Evolutionary conservation across 2,888 invertebrate genomes (phyloP).

Genomic region (Serripes groenlandicus): DNA sequence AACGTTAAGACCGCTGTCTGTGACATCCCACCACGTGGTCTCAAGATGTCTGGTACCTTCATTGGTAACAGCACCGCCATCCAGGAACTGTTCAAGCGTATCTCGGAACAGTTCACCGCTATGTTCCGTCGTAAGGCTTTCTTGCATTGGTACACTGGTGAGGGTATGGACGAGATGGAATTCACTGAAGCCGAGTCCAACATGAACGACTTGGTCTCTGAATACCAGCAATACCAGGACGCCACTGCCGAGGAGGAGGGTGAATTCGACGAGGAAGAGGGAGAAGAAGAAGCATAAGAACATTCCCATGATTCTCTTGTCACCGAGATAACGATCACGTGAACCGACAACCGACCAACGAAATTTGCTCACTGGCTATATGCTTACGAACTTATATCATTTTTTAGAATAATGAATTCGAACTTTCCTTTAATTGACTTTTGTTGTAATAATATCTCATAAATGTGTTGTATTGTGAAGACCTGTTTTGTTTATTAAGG

Average conservation of each 20-base stretch:
- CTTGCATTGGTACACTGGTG: conserved; percentile 99
- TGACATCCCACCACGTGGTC: conserved; percentile 95
- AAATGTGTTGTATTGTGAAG: not conserved
- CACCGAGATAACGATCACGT: conserved; percentile 52
- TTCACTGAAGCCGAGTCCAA: conserved; percentile 95
- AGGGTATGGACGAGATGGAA: conserved; percentile 98
- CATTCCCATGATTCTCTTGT: conserved; percentile 79
- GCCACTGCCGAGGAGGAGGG: conserved; percentile 88
- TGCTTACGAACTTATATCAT: conserved; percentile 20
- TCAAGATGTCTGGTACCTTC: conserved; percentile 91
- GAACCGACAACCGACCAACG: conserved; percentile 16
- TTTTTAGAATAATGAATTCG: not conserved
- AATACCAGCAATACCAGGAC: conserved; percentile 86
- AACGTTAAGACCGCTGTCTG: conserved; percentile 96
- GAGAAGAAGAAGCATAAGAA: conserved; percentile 62
- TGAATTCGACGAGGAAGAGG: conserved; percentile 55
- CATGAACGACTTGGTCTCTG: conserved; percentile 90
- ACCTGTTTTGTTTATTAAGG: not conserved
- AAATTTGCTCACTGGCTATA: conserved; percentile 36
- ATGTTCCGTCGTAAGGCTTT: conserved; percentile 99
- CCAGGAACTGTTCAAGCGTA: conserved; percentile 82
- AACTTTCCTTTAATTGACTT: not conserved
- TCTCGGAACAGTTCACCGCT: conserved; percentile 89
- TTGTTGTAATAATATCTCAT: conserved; percentile 6
- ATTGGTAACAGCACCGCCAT: conserved; percentile 84